Evolutionary conservation across 1,140 invertebrate species (phyloP).

Genomic region (Drosophila neocordata): DNA sequence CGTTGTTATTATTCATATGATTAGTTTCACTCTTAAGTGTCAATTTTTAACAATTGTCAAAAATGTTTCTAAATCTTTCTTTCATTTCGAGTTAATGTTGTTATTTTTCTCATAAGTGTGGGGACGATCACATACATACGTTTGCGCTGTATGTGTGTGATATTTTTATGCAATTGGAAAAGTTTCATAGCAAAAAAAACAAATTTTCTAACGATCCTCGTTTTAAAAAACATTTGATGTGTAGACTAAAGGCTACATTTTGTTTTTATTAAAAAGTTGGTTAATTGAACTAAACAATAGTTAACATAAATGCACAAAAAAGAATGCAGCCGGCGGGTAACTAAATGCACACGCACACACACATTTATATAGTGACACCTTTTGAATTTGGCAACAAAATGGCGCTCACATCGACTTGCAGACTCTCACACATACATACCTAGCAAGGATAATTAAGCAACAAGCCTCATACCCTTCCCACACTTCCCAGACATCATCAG

Average conservation of each 20-base stretch:
- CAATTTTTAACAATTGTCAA: neutral
- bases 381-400: slow-evolving; percentile 32
- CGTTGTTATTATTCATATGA: neutral
- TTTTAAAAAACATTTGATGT: neutral
- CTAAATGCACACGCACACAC: neutral
- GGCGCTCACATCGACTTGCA: slow-evolving; percentile 20
- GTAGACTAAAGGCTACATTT: too few species aligned
- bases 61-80: neutral
- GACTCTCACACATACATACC: neutral
- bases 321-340: neutral
- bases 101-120: neutral
- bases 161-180: slow-evolving; percentile 35
- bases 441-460: slow-evolving; percentile 40
- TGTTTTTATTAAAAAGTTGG: too few species aligned
- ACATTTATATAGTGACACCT: neutral
- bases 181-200: neutral
- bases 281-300: too few species aligned
- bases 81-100: too few species aligned
- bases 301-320: neutral
- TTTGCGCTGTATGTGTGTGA: slow-evolving; percentile 12
- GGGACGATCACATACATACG: slow-evolving; percentile 20
- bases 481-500: slow-evolving; percentile 45
- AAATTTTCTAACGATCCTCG: neutral
- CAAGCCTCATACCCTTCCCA: slow-evolving; percentile 13
- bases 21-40: neutral